phyloP scores from a whole-genome alignment of 2,797 vertebrate species.

The Eulemur coronatus region DNA sequence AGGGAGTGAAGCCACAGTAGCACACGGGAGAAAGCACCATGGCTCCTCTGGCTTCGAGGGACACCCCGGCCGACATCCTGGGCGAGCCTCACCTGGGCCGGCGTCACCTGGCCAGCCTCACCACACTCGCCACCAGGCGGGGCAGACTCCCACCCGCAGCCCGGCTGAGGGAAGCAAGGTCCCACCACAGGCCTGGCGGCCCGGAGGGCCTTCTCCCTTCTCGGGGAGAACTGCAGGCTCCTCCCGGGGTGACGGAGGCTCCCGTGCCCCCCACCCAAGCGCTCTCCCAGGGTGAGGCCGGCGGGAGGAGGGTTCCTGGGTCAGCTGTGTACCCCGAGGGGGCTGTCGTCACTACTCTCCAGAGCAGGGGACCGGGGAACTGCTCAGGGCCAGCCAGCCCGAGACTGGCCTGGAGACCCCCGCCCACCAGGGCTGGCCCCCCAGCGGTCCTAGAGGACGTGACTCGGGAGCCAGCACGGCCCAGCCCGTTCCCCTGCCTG shows the following conservation, averaged over 20 bases:
- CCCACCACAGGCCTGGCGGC: accelerated
- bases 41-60: not conserved
- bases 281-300: not conserved
- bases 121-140: accelerated
- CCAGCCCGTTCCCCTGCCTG: not conserved
- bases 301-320: too few relatives aligned
- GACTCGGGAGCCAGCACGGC: not conserved
- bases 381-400: not conserved
- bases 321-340: not conserved
- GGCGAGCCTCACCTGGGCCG: not conserved
- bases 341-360: too few relatives aligned
- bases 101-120: not conserved
- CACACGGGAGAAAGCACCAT: accelerated
- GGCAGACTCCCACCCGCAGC: too few relatives aligned
- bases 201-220: not conserved
- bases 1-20: accelerated
- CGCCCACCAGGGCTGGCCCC: not conserved
- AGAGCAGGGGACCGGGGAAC: not conserved
- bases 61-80: accelerated
- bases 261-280: accelerated
- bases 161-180: not conserved
- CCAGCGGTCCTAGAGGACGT: accelerated
- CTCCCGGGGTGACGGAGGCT: too few relatives aligned
- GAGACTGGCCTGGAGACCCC: not conserved
- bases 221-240: not conserved